A percentile compares a stretch with the other conserved stretches of the same genome.
These are phyloP conservation scores for Heterodera carotae DNA, from an alignment of 1,140 invertebrate species.

Conservation along the genomic window DNA sequence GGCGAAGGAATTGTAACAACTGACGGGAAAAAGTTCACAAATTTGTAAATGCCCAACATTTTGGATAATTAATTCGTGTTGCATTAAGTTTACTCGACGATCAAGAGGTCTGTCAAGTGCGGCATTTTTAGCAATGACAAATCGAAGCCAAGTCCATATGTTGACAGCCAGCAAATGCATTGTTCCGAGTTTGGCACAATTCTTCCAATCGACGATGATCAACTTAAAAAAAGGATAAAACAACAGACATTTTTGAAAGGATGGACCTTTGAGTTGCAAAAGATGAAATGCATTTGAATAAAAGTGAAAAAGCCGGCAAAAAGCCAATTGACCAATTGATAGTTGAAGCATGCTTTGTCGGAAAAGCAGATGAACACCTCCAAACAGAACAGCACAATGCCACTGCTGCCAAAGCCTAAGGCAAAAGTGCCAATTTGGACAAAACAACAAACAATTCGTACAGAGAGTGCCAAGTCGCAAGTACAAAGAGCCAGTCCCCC, in stretches of 20 bases:
- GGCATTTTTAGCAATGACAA: slow-evolving; percentile 59
- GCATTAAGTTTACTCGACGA: neutral
- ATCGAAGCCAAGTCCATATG: slow-evolving; percentile 64
- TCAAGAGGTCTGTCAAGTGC: slow-evolving; percentile 29
- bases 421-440: neutral
- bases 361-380: slow-evolving; percentile 63
- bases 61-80: no score
- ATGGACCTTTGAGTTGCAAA: slow-evolving; percentile 65
- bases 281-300: slow-evolving; percentile 65
- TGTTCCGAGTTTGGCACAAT: slow-evolving; percentile 61
- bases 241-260: slow-evolving; percentile 17
- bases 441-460: slow-evolving; percentile 8
- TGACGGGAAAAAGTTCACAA: neutral
- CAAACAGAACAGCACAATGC: slow-evolving; percentile 62
- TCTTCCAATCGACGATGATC: slow-evolving; percentile 55
- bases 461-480: slow-evolving; percentile 30
- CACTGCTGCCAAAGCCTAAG: slow-evolving; percentile 61
- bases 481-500: slow-evolving; percentile 20
- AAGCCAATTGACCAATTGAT: slow-evolving; percentile 52
- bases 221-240: slow-evolving; percentile 45
- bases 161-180: slow-evolving; percentile 65
- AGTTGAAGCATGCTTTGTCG: slow-evolving; percentile 46
- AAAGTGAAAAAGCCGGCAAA: slow-evolving; percentile 63
- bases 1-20: slow-evolving; percentile 2
- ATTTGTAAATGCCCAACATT: neutral